Evolutionary conservation across 2,888 invertebrate species (phyloP), one percentile per base, ranked within the genome.

Genomic region (Drosophila diplacantha): DNA sequence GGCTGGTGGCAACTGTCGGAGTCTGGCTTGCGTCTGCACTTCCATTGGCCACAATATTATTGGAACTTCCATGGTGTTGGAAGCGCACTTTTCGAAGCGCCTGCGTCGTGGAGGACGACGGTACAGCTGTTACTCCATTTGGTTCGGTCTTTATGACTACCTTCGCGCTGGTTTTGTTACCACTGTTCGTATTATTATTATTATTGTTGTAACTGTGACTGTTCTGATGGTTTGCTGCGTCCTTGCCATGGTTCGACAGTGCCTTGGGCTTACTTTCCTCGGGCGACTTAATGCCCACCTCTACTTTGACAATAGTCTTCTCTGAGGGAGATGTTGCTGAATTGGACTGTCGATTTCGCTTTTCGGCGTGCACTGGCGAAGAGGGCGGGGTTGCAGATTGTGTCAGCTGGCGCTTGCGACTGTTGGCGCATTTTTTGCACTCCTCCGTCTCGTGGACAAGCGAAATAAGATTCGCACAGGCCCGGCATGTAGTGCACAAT

Each of bases 401-500:
- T 5, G 75, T 64, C 71, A 83, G 56, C 49, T 82, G 82, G 46
- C 87, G 77, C 67, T 87, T 87, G 47, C 85, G 84, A 59, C 74
- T 78, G 29, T 82, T 75, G 35, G 84, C 79, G 81, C 89, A 89
- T 73, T 88, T 88, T 39, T 88, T 88, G 76, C 89, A 89, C 59
- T 88, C 87, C 60, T 89, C 89, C 26, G 87, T 88, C 43, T 86
- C 88, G 16, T 87, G 86, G 59, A 86, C 81, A 43, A 88, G 73
- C 37, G 89, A 88, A 53, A 89, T 88, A 61, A 89, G 77, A 81
- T 88, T 87, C 31, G 88, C 83, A 76, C 89, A 89, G 69, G 88
- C 87, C 43, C 85, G 78, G 81, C 88, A 89, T 73, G 88, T 86
- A 52, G 85, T 86, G 66, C 88, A 88, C 62, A 89, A 68, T 3